These are phyloP conservation scores for Campylorhamphus procurvoides DNA, from an alignment of 2,113 vertebrate species.

Conservation along the genomic window DNA sequence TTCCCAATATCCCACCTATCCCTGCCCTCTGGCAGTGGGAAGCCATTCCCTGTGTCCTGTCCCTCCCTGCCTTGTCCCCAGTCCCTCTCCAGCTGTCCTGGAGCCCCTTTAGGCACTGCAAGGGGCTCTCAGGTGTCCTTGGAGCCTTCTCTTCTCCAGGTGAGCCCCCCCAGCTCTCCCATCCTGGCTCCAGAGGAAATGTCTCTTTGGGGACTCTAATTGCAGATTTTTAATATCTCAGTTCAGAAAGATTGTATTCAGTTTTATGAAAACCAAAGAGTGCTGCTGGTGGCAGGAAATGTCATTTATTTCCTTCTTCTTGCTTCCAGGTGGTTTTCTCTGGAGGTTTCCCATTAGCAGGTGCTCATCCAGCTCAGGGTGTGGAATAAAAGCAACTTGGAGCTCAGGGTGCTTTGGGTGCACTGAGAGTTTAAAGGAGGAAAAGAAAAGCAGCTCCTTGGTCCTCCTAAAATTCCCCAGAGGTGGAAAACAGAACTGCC, in stretches of 20 bases:
- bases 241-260: no score
- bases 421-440: background rate
- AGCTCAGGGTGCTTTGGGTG: background rate
- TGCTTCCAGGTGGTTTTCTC: background rate
- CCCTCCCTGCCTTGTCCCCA: background rate
- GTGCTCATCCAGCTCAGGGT: background rate
- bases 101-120: accelerated
- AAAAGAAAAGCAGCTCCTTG: background rate
- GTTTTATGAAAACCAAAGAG: accelerated
- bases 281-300: background rate
- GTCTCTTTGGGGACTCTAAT: background rate
- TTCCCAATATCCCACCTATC: background rate
- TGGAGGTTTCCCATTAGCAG: background rate
- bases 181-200: background rate
- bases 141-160: background rate
- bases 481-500: background rate
- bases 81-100: background rate
- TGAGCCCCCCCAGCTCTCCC: accelerated
- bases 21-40: background rate
- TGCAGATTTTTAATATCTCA: background rate
- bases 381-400: background rate
- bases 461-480: background rate
- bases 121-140: background rate
- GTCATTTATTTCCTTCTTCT: background rate
- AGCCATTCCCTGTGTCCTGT: background rate